Conservation (phyloP, 2,113 vertebrate genomes). For the Mobula hypostoma region DNA sequence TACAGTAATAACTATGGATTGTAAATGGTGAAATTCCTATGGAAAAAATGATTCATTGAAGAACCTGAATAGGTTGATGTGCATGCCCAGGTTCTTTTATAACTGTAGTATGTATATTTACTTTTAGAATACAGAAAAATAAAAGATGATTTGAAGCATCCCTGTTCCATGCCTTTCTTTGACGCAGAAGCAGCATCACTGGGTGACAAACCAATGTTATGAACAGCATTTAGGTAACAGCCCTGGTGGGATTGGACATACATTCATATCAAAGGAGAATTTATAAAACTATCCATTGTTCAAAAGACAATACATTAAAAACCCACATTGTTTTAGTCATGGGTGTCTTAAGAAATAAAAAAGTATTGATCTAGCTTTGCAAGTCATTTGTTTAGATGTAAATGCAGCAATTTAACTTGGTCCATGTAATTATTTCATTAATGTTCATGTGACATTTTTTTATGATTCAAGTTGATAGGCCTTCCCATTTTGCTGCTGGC, state of each 20-base stretch:
- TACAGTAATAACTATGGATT: slow-evolving; percentile 91
- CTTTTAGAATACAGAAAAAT: slow-evolving; percentile 98
- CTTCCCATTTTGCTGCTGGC: not conserved
- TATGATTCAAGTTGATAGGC: not conserved
- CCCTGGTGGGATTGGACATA: not conserved
- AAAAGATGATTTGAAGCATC: slow-evolving; percentile 90
- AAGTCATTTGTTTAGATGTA: not conserved
- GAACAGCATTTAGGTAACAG: not conserved
- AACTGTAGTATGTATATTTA: slow-evolving; percentile 92
- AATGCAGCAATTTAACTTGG: not conserved
- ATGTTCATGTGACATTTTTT: not conserved
- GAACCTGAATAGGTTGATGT: slow-evolving; percentile 78
- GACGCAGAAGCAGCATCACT: not conserved
- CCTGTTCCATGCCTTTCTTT: slow-evolving; percentile 45
- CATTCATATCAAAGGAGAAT: not conserved
- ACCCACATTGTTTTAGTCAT: not conserved
- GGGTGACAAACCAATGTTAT: not conserved
- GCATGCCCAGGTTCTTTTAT: slow-evolving; percentile 88
- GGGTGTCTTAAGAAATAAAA: not conserved
- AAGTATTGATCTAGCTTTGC: not conserved
- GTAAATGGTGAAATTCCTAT: slow-evolving; percentile 94
- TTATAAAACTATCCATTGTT: not conserved
- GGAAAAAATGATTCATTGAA: slow-evolving; percentile 75
- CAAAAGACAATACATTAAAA: not conserved
- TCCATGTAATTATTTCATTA: not conserved